Base-by-base conservation (phyloP, 1,140 invertebrate species). In the Cataglyphis hispanica region DNA sequence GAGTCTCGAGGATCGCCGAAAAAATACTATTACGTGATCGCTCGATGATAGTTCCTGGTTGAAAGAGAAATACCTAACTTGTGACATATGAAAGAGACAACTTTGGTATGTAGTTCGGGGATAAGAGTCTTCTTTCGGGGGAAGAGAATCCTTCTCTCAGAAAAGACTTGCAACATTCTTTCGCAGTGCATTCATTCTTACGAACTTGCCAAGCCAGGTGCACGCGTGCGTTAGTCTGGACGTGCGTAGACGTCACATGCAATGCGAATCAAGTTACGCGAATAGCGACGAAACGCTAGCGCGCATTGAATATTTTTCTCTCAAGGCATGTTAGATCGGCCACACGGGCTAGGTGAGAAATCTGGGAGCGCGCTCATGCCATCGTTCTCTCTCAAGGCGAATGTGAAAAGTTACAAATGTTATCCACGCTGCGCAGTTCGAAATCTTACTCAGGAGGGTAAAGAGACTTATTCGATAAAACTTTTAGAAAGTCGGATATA, bases 331-430 rank as follows among this genome's bases (percentile, higher is more conserved):
- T 40, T 60, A 40, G 53, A 81, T 72, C 66, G 64, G 50, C 46
- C 46, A 34, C 46, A n/a, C 46, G 40, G 50, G 78, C 53, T 27
- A 19, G 43, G 34, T 76, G 72, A 31, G 61, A 84, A 76, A 76
- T 84, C 81, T n/a, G 56, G 40, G 34, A 75, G 43, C 58, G 31
- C 81, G 27, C 50, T 50, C 58, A 34, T 8, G 27, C 40, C 22
- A 31, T 13, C 56, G 46, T 72, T 50, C 46, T 37, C 50, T 74
- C 11, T 74, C 46, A 74, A 58, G 37, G 50, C 27, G 60, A 77
- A 50, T 40, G 60, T 43, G 60, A 84, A 77, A 84, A 84, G 81
- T 84, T 84, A 77, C 43, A 77, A 84, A 77, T 37, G 81, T 76
- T 84, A 84, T 64, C 81, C 72, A 53, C 16, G 22, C 67, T 50